Conservation (phyloP, 2,797 vertebrate species). For the Trachurus trachurus region DNA sequence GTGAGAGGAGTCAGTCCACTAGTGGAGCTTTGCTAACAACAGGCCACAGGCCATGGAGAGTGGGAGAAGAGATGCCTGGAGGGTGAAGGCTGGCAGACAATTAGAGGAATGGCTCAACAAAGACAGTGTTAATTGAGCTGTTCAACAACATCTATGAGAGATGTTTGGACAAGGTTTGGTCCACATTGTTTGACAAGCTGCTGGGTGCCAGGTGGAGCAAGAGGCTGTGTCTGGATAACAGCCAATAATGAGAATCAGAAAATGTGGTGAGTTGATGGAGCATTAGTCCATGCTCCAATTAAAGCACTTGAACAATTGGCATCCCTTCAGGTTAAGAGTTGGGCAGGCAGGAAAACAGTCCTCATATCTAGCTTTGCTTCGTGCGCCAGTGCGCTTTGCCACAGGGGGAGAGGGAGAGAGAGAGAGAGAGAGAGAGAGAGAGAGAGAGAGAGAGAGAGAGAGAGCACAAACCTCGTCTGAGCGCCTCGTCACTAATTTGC, state of each 20-base stretch:
- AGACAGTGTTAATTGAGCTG: conserved; percentile 40
- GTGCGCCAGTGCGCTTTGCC: conserved; percentile 28
- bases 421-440: conserved; percentile 22
- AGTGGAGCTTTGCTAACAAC: conserved; percentile 29
- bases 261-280: background rate
- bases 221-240: background rate
- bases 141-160: conserved; percentile 12
- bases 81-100: conserved; percentile 5
- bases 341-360: background rate
- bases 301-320: conserved; percentile 32
- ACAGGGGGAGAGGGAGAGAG: conserved; percentile 10
- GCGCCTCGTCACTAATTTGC: conserved; percentile 28
- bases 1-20: conserved; percentile 25
- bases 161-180: conserved; percentile 11
- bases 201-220: conserved; percentile 8
- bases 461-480: conserved; percentile 7
- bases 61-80: conserved; percentile 9
- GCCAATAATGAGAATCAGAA: background rate
- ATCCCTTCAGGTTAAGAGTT: background rate
- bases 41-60: conserved; percentile 17
- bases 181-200: conserved; percentile 14
- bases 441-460: conserved; percentile 16
- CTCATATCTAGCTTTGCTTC: conserved; percentile 13
- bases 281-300: conserved; percentile 23
- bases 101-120: conserved; percentile 28